Evolutionary conservation across 2,797 vertebrate genomes (phyloP).

Genomic region (Rhynchonycteris naso): DNA sequence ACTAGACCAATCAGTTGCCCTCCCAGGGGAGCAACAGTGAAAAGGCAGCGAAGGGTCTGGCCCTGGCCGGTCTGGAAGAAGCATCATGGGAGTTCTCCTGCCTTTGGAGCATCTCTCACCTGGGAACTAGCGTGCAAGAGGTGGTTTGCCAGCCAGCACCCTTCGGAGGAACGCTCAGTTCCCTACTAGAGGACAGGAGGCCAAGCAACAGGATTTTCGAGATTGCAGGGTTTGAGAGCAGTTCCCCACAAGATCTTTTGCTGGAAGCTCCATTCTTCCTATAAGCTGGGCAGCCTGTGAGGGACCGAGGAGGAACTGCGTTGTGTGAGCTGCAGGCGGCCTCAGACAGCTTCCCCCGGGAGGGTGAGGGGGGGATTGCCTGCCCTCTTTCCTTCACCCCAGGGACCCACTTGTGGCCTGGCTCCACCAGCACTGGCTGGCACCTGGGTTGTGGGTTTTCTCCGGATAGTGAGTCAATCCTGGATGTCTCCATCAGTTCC

Average conservation of each 20-base stretch:
- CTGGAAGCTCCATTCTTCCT: neutral
- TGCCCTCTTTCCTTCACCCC: accelerated
- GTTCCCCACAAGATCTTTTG: neutral
- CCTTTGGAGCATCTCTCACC: neutral
- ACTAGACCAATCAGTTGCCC: neutral
- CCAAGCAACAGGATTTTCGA: neutral
- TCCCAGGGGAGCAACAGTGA: neutral
- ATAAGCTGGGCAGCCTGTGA: neutral
- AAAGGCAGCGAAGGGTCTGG: neutral
- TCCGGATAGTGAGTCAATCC: accelerated
- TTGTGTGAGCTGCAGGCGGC: neutral
- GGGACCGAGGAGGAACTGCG: accelerated
- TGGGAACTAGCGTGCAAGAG: neutral
- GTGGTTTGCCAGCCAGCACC: accelerated
- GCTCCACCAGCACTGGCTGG: too few relatives aligned
- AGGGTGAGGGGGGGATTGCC: accelerated
- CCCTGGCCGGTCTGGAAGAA: neutral
- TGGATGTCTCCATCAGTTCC: accelerated
- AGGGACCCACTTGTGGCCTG: neutral
- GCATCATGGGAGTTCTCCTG: too few relatives aligned
- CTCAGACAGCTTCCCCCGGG: neutral
- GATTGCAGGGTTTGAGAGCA: neutral
- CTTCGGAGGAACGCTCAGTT: neutral
- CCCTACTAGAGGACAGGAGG: neutral
- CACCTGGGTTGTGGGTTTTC: neutral